Evolutionary conservation across 2,888 invertebrate genomes (phyloP).

Genomic region (Axea sp.): DNA sequence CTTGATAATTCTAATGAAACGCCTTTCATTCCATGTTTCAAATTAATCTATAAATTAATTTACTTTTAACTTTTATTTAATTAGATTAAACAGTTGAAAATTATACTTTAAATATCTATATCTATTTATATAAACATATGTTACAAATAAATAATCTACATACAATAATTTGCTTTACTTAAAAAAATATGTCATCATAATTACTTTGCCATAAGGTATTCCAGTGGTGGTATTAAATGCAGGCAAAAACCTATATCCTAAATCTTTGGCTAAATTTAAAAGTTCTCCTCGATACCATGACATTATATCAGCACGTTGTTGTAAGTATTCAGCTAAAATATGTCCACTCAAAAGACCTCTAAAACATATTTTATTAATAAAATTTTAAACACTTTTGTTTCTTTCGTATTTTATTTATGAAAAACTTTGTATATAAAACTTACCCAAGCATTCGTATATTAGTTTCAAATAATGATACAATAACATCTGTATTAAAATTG

Average conservation of each 20-base stretch:
- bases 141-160: no score
- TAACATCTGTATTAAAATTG: constrained; percentile 94
- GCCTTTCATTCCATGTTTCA: constrained; percentile 90
- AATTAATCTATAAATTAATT: constrained; percentile 91
- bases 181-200: no score
- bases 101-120: no score
- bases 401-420: no score
- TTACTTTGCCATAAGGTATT: constrained; percentile 95
- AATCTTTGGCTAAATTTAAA: constrained; percentile 92
- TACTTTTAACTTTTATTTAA: no score
- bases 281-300: constrained; percentile 94
- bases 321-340: constrained; percentile 90
- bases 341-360: constrained; percentile 96
- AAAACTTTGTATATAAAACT: constrained; percentile 1
- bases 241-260: constrained; percentile 95
- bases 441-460: constrained; percentile 98
- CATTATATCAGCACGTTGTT: constrained; percentile 87
- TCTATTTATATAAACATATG: no score
- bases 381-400: no score
- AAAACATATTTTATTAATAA: no score
- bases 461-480: constrained; percentile 98
- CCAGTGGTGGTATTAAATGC: constrained; percentile 99
- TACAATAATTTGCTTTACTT: no score
- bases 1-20: constrained; percentile 86
- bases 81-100: no score